These are phyloP conservation scores for Pentalonia nigronervosa DNA, from an alignment of 1,140 invertebrate genomes.

Conservation along the genomic window DNA sequence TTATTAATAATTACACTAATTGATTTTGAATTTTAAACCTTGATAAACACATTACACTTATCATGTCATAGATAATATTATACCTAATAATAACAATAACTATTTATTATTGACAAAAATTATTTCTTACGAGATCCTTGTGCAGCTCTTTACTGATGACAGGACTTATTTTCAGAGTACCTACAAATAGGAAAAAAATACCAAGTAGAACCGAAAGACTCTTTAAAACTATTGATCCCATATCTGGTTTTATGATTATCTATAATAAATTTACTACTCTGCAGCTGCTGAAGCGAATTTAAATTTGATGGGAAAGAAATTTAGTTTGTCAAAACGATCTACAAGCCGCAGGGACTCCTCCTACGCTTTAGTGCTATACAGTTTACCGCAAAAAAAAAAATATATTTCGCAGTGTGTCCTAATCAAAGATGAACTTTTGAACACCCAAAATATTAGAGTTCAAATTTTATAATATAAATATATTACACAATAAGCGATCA, in stretches of 20 bases:
- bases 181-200: conserved; percentile 95
- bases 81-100: neutral
- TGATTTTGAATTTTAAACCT: neutral
- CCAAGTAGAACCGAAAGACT: conserved; percentile 90
- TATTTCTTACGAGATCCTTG: conserved; percentile 88
- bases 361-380: conserved; percentile 31
- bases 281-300: neutral
- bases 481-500: neutral
- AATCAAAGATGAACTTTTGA: neutral
- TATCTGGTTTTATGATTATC: conserved; percentile 59
- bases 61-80: conserved; percentile 2
- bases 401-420: conserved; percentile 17
- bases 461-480: neutral
- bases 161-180: conserved; percentile 89
- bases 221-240: conserved; percentile 83
- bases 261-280: neutral
- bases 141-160: conserved; percentile 93
- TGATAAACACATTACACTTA: neutral
- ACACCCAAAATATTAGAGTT: neutral
- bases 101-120: conserved; percentile 27
- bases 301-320: neutral
- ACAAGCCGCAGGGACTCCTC: conserved; percentile 29
- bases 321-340: neutral
- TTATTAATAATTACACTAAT: neutral
- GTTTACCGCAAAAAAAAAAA: conserved; percentile 30